phyloP scores from a whole-genome alignment of 2,113 vertebrate species.

The Bos indicus region DNA sequence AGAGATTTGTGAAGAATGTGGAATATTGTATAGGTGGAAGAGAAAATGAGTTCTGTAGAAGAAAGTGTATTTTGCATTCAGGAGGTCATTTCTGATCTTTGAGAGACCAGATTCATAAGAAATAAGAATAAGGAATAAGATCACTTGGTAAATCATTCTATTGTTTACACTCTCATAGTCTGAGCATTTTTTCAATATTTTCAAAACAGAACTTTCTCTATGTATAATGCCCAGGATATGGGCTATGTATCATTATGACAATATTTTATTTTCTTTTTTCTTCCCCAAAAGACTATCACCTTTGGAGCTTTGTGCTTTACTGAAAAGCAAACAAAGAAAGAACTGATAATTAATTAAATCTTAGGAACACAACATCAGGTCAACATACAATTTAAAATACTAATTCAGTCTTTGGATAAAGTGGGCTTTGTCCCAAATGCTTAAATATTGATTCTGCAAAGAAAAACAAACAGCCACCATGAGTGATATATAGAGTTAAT shows the following conservation, averaged over 20 bases:
- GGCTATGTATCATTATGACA: background rate
- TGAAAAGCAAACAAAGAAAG: background rate
- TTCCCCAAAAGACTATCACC: background rate
- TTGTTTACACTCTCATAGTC: background rate
- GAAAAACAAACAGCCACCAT: background rate
- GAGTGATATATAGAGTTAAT: conserved; percentile 11
- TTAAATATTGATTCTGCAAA: conserved; percentile 1
- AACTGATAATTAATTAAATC: conserved; percentile 3
- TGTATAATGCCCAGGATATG: background rate
- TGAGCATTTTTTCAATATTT: background rate
- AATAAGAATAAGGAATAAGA: background rate
- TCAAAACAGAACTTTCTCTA: background rate
- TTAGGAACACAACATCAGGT: background rate
- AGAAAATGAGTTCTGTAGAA: background rate
- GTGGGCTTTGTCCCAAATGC: background rate
- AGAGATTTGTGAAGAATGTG: background rate
- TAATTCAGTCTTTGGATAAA: conserved; percentile 11
- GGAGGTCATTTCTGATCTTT: background rate
- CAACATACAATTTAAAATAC: background rate
- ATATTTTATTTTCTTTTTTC: background rate
- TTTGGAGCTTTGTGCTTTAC: background rate
- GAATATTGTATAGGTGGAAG: too few species aligned
- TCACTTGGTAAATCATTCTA: background rate
- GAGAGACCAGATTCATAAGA: background rate
- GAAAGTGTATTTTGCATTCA: background rate